Percentiles rank a stretch among this genome's conserved stretches.
These are phyloP conservation scores for silkworm (Bombyx mori) DNA, from an alignment of 1,140 invertebrate genomes.

Conservation along the genomic window ASM3026992v2 NC_085128.1:18156001-18156500, in stretches of 20 bases:
- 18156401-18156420: constrained; percentile 16
- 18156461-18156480: constrained; percentile 24
- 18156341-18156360: constrained; percentile 48
- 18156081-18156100: too few species aligned
- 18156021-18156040: too few species aligned
- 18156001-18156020: too few species aligned
- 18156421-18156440: constrained; percentile 35
- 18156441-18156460: constrained; percentile 32
- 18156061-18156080: too few species aligned
- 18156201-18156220: constrained; percentile 18
- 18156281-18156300: constrained; percentile 31
- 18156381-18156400: constrained; percentile 36
- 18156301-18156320: constrained; percentile 47
- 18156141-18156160: too few species aligned
- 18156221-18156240: constrained; percentile 54
- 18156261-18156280: constrained; percentile 39
- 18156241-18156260: constrained; percentile 21
- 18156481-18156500: too few species aligned
- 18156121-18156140: too few species aligned
- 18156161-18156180: too few species aligned
- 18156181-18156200: too few species aligned
- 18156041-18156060: too few species aligned
- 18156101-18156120: too few species aligned
- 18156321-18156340: constrained; percentile 49
- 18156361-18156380: constrained; percentile 32